A percentile compares a stretch with the other conserved stretches of the same genome.
Conservation (phyloP, 2,888 invertebrate species). For the Papilio gigon region DNA sequence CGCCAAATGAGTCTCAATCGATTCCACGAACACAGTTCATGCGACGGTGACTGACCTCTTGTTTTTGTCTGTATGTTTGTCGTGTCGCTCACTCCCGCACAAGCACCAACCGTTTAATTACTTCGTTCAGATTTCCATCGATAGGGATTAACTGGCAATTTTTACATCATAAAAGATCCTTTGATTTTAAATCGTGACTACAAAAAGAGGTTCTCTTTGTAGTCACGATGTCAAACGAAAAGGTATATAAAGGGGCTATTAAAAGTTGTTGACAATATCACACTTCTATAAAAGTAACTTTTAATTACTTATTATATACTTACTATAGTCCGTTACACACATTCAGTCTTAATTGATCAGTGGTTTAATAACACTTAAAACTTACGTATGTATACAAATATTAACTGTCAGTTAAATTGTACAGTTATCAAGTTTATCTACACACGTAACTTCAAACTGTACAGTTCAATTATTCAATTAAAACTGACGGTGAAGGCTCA, state of each 20-base stretch:
- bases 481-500: too few species aligned
- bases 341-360: too few species aligned
- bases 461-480: too few species aligned
- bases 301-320: too few species aligned
- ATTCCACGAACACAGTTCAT: conserved; percentile 38
- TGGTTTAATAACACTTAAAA: too few species aligned
- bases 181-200: neutral
- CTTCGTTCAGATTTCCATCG: neutral
- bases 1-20: conserved; percentile 25
- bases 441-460: too few species aligned
- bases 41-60: conserved; percentile 45
- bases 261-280: neutral
- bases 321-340: too few species aligned
- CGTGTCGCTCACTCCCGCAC: conserved; percentile 40
- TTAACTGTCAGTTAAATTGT: too few species aligned
- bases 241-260: neutral
- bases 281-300: too few species aligned
- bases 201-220: neutral
- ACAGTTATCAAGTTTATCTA: too few species aligned
- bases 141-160: neutral
- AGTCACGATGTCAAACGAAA: neutral
- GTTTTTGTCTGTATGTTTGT: conserved; percentile 47
- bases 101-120: conserved; percentile 20
- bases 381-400: too few species aligned
- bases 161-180: neutral